A percentile compares a stretch with the other conserved stretches of the same genome.
These are phyloP conservation scores for Drosophila borborema DNA, from an alignment of 2,888 invertebrate genomes.

Conservation along the genomic window DNA sequence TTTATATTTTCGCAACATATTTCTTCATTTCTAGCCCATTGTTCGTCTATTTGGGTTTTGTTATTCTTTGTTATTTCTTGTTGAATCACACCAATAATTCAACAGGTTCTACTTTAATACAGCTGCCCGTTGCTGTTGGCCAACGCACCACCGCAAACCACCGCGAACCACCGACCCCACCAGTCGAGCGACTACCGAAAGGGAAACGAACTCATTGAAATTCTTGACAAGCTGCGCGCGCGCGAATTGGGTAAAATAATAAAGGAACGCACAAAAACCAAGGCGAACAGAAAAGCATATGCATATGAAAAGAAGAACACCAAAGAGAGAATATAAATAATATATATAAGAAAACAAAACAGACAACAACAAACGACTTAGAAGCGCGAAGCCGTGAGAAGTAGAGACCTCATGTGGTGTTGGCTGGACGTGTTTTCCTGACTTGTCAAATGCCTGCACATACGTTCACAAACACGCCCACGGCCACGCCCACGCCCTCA, in stretches of 20 bases:
- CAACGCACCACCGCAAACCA: slow-evolving; percentile 6
- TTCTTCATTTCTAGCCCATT: slow-evolving; percentile 32
- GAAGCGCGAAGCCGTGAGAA: slow-evolving; percentile 25
- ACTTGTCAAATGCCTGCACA: slow-evolving; percentile 15
- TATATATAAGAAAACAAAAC: slow-evolving; percentile 11
- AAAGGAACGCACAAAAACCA: slow-evolving; percentile 45
- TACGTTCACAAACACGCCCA: background rate
- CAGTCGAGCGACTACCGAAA: slow-evolving; percentile 68
- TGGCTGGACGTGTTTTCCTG: slow-evolving; percentile 26
- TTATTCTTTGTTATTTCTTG: slow-evolving; percentile 7
- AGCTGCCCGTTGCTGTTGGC: slow-evolving; percentile 31
- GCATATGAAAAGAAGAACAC: slow-evolving; percentile 13
- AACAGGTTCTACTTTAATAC: slow-evolving; percentile 66
- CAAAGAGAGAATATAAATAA: slow-evolving; percentile 8
- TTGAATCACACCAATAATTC: slow-evolving; percentile 57
- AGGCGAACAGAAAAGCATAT: slow-evolving; percentile 12
- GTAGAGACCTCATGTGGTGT: slow-evolving; percentile 47
- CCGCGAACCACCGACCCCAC: slow-evolving; percentile 24
- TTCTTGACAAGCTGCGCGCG: slow-evolving; percentile 66
- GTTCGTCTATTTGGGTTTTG: slow-evolving; percentile 11
- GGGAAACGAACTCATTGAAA: slow-evolving; percentile 82
- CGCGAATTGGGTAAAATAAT: slow-evolving; percentile 64
- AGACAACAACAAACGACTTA: slow-evolving; percentile 9
- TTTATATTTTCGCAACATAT: slow-evolving; percentile 15
- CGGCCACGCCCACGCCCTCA: background rate